Conservation (phyloP, 1,140 invertebrate genomes). For the Agrilus planipennis region DNA sequence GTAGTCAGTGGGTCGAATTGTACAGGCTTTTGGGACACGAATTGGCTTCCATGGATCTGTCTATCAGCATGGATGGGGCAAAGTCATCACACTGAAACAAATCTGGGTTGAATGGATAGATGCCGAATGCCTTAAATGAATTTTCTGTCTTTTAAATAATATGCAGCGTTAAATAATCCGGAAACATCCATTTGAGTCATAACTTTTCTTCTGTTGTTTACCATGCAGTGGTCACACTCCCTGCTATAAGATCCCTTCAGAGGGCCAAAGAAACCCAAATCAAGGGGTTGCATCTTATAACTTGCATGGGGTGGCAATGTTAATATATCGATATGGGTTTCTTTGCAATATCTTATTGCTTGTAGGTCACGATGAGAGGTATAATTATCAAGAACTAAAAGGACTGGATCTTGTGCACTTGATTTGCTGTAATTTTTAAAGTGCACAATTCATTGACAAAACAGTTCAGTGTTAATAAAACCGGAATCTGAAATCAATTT, state of each 20-base stretch:
- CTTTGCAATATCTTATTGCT: slow-evolving; percentile 5
- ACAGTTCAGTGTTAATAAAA: slow-evolving; percentile 7
- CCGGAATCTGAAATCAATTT: slow-evolving; percentile 6
- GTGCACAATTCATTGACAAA: slow-evolving; percentile 5
- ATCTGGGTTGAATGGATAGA: slow-evolving; percentile 6
- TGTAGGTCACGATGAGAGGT: slow-evolving; percentile 3
- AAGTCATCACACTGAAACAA: slow-evolving; percentile 5
- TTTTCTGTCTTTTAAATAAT: slow-evolving; percentile 8
- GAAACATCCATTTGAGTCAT: slow-evolving; percentile 6
- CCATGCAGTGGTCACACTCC: slow-evolving; percentile 11
- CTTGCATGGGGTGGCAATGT: slow-evolving; percentile 6
- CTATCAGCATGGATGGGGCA: slow-evolving; percentile 5
- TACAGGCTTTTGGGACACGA: background rate
- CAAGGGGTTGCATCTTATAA: slow-evolving; percentile 8
- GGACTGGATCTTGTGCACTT: slow-evolving; percentile 1
- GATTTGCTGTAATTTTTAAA: slow-evolving; percentile 1
- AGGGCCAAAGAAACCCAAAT: slow-evolving; percentile 10
- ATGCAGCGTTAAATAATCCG: slow-evolving; percentile 8
- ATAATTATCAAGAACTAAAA: slow-evolving; percentile 9
- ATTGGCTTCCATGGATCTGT: too few relatives aligned
- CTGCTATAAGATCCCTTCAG: background rate
- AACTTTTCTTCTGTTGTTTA: slow-evolving; percentile 4
- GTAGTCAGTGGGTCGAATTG: background rate
- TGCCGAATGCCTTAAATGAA: slow-evolving; percentile 5
- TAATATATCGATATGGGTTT: slow-evolving; percentile 7